Evolutionary conservation across 2,113 vertebrate genomes (phyloP).

Genomic region (Paedocypris sp.): DNA sequence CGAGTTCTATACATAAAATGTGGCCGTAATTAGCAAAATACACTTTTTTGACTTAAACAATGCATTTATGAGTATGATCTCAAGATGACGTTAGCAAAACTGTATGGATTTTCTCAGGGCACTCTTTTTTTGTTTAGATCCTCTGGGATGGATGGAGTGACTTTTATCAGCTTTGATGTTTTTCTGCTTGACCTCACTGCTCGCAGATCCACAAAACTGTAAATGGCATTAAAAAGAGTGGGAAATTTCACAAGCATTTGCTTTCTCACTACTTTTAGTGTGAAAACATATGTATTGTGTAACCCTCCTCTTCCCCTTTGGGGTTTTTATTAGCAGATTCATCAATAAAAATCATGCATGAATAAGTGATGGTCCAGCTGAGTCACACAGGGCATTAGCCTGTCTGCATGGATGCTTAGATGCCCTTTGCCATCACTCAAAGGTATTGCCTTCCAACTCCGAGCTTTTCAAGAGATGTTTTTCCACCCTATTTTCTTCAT

Average conservation of each 20-base stretch:
- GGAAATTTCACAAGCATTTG: no score
- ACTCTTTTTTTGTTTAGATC: neutral
- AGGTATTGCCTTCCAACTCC: neutral
- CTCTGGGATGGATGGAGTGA: neutral
- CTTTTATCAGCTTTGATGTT: neutral
- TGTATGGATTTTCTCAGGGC: no score
- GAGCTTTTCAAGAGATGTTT: neutral
- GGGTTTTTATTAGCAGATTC: neutral
- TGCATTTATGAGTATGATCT: no score
- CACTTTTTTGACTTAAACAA: no score
- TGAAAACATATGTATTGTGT: no score
- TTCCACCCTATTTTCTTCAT: neutral
- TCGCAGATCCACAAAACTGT: neutral
- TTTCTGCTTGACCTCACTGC: neutral
- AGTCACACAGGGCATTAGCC: constrained; percentile 6
- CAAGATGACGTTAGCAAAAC: no score
- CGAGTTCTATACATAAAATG: no score
- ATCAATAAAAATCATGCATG: neutral
- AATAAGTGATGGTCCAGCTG: constrained; percentile 3
- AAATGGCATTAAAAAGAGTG: neutral
- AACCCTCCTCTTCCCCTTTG: neutral
- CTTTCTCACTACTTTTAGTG: no score
- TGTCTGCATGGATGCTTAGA: constrained; percentile 12
- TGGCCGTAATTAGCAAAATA: no score
- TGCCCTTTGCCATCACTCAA: constrained; percentile 2